Percentiles rank a stretch among this genome's conserved stretches.
These are phyloP conservation scores for Nymphalis polychloros DNA, from an alignment of 2,888 invertebrate genomes.

Conservation along the genomic window DNA sequence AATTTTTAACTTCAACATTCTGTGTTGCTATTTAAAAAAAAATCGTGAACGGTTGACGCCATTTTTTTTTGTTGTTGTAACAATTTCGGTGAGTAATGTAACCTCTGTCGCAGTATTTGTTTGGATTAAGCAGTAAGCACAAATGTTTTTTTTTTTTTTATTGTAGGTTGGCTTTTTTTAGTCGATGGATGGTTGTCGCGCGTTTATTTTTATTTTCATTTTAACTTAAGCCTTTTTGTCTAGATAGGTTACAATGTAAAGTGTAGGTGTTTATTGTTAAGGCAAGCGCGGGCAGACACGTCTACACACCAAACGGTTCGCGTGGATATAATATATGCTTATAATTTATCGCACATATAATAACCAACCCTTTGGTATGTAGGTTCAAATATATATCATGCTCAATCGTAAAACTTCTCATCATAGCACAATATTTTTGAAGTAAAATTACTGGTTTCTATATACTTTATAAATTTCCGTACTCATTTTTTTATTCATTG, in stretches of 20 bases:
- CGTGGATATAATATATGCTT: constrained; percentile 16
- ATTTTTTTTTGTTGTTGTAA: constrained; percentile 44
- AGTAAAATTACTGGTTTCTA: constrained; percentile 25
- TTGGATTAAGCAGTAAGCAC: constrained; percentile 53
- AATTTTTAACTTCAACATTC: constrained; percentile 71
- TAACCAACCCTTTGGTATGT: constrained; percentile 23
- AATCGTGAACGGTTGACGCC: constrained; percentile 43
- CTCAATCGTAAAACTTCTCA: constrained; percentile 39
- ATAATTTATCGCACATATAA: constrained; percentile 24
- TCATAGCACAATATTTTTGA: constrained; percentile 29
- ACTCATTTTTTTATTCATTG: constrained; percentile 15
- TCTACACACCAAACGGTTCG: constrained; percentile 17
- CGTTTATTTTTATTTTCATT: constrained; percentile 53
- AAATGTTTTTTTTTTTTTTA: constrained; percentile 44
- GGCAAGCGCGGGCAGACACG: constrained; percentile 50
- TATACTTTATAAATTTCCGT: constrained; percentile 18
- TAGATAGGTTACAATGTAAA: constrained; percentile 73
- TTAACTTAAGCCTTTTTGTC: constrained; percentile 65
- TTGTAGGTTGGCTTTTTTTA: constrained; percentile 53
- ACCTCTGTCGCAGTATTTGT: constrained; percentile 62
- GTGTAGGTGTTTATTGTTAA: constrained; percentile 70
- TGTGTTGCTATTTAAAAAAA: constrained; percentile 63
- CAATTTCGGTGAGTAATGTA: constrained; percentile 46
- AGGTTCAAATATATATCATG: constrained; percentile 40
- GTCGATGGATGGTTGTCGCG: constrained; percentile 65